These are phyloP conservation scores for Anoplolepis gracilipes DNA, from an alignment of 1,140 invertebrate genomes.

Conservation along the genomic window DNA sequence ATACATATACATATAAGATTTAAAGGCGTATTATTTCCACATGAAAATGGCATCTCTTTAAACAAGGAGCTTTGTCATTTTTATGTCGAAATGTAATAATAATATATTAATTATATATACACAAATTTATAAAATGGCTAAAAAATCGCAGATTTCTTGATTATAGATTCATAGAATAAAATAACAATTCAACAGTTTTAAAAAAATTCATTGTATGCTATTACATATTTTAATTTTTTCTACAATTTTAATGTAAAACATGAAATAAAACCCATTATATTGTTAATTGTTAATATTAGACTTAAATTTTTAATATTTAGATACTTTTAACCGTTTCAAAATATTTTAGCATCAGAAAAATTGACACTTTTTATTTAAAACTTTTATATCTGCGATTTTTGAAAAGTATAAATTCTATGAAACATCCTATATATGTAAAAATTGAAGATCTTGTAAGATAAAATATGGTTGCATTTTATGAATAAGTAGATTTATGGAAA, in stretches of 20 bases:
- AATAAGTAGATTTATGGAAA: constrained; percentile 69
- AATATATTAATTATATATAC: constrained; percentile 55
- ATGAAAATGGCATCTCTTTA: constrained; percentile 37
- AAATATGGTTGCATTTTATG: constrained; percentile 54
- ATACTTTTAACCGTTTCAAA: constrained; percentile 1
- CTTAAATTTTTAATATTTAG: neutral
- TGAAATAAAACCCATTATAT: neutral
- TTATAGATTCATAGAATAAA: neutral
- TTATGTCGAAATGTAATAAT: constrained; percentile 52
- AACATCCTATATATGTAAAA: neutral
- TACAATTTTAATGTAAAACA: neutral
- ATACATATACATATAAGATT: constrained; percentile 28
- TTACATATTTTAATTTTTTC: neutral
- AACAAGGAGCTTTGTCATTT: constrained; percentile 49
- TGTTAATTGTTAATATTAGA: neutral
- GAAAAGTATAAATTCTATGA: neutral
- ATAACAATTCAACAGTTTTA: neutral
- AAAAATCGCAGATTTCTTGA: neutral
- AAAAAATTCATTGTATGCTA: neutral
- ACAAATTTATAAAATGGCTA: constrained; percentile 11
- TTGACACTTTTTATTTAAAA: neutral
- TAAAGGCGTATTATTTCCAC: constrained; percentile 46
- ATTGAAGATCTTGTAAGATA: constrained; percentile 18
- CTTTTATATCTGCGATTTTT: neutral
- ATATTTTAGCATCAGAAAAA: neutral